phyloP scores from a whole-genome alignment of 2,797 vertebrate genomes.

The Agapornis canus region DNA sequence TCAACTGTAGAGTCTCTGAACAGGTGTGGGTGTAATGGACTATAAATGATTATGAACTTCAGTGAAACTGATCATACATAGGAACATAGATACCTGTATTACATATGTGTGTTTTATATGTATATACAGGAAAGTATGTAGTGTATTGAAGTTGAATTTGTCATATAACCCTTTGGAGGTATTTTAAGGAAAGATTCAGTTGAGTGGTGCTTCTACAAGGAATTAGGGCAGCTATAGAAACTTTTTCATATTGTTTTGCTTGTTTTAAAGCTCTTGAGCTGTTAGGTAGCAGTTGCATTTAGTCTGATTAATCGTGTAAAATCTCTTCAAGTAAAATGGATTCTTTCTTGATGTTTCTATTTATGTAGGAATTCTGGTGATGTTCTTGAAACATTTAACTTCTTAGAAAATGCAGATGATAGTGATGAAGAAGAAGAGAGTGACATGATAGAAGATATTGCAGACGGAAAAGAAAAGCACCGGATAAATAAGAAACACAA shows the following conservation, averaged over 20 bases:
- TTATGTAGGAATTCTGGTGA: constrained; percentile 89
- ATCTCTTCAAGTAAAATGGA: background rate
- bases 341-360: constrained; percentile 33
- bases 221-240: background rate
- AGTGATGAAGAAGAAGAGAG: constrained; percentile 97
- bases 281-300: background rate
- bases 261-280: background rate
- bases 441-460: constrained; percentile 93
- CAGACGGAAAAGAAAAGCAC: constrained; percentile 87
- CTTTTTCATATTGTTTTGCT: background rate
- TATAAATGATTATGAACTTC: background rate
- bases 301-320: background rate
- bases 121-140: background rate
- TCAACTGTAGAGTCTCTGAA: background rate
- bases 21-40: background rate
- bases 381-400: constrained; percentile 98
- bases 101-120: background rate
- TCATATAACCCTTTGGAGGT: background rate
- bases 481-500: constrained; percentile 92
- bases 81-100: background rate
- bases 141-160: background rate
- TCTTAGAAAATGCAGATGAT: constrained; percentile 96
- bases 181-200: background rate
- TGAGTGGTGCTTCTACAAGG: background rate
- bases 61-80: background rate